These are phyloP conservation scores for Myotis planiceps DNA, from an alignment of 2,797 vertebrate genomes.

Conservation along the genomic window DNA sequence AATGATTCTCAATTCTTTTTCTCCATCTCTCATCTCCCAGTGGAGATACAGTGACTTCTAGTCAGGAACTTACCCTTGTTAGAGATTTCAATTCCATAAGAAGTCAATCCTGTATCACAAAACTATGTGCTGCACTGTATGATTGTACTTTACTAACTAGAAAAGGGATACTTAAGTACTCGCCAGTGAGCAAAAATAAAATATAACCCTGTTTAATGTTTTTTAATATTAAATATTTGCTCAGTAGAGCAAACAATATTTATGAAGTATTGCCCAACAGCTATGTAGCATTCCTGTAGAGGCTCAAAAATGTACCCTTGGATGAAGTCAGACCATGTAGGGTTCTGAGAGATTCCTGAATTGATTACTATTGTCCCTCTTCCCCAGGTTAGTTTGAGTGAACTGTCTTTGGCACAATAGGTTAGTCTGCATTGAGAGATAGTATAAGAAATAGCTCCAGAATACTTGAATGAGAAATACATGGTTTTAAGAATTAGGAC, in stretches of 20 bases:
- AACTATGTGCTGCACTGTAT: not conserved
- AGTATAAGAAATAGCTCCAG: not conserved
- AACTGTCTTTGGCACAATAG: not conserved
- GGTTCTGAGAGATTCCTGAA: not conserved
- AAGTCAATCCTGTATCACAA: not conserved
- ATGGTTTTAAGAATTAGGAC: not conserved
- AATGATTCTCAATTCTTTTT: not conserved
- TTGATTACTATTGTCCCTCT: not conserved
- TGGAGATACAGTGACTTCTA: not conserved
- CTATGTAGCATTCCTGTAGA: not conserved
- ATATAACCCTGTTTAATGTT: not conserved
- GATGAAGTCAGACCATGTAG: not conserved
- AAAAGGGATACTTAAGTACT: not conserved
- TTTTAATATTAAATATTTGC: constrained; percentile 20
- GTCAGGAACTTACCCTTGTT: not conserved
- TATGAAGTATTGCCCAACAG: not conserved
- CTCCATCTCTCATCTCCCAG: not conserved
- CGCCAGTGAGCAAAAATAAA: not conserved
- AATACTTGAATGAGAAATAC: not conserved
- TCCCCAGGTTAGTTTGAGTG: not conserved
- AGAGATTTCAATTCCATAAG: not conserved
- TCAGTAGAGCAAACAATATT: not conserved
- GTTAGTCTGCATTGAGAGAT: not conserved
- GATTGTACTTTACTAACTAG: not conserved
- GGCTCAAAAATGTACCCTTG: not conserved